These are phyloP conservation scores for Butorides virescens DNA, from an alignment of 2,113 vertebrate species.

Conservation along the genomic window DNA sequence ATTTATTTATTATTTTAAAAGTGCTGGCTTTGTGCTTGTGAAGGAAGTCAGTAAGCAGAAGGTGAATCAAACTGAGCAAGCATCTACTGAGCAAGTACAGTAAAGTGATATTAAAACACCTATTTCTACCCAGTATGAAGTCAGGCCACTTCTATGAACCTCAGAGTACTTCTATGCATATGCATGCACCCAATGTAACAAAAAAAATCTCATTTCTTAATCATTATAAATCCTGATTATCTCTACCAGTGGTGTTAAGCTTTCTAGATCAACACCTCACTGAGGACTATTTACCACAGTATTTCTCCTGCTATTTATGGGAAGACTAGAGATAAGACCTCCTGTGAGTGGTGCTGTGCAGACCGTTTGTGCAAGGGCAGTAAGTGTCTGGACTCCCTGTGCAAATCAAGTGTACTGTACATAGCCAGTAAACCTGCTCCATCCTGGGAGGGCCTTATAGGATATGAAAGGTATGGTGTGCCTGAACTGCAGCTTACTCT, in stretches of 20 bases:
- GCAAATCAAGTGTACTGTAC: neutral
- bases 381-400: neutral
- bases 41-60: neutral
- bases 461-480: neutral
- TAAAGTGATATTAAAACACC: neutral
- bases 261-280: neutral
- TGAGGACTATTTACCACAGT: neutral
- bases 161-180: neutral
- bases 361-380: neutral
- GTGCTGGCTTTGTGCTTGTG: neutral
- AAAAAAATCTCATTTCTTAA: neutral
- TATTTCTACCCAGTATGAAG: neutral
- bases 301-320: neutral
- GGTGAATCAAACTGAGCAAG: neutral
- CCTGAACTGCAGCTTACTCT: neutral
- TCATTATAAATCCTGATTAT: neutral
- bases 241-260: neutral
- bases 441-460: rapidly evolving
- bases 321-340: too few species aligned
- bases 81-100: neutral
- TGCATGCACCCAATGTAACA: neutral
- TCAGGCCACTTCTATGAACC: neutral
- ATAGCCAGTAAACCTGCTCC: neutral
- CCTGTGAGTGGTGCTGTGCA: neutral
- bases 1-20: neutral